These are phyloP conservation scores for Dermatemys mawii DNA, from an alignment of 2,113 vertebrate species.

Conservation along the genomic window DNA sequence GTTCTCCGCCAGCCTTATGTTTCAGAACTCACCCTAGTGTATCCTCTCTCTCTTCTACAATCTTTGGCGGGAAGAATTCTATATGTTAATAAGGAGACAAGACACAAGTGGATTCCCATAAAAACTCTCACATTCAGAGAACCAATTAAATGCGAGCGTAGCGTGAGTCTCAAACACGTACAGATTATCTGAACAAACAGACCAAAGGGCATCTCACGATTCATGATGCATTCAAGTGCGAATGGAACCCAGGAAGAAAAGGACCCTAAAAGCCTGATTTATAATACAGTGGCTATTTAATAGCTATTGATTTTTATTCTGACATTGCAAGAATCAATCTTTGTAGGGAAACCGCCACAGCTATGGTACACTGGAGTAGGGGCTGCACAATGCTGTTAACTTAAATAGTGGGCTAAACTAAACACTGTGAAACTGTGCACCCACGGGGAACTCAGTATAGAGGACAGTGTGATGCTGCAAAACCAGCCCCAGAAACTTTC, in stretches of 20 bases:
- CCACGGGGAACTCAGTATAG: not conserved
- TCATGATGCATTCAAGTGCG: not conserved
- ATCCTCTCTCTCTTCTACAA: not conserved
- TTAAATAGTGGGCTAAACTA: not conserved
- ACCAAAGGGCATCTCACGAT: accelerated
- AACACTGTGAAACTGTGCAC: not conserved
- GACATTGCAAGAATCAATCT: not conserved
- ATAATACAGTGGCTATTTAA: not conserved
- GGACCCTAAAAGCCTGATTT: not conserved
- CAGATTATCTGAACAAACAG: not conserved
- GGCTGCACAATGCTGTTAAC: not conserved
- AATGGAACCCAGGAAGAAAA: not conserved
- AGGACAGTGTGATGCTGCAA: not conserved
- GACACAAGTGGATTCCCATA: not conserved
- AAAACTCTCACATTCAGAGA: not conserved
- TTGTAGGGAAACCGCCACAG: not conserved
- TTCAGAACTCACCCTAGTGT: not conserved
- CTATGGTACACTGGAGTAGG: not conserved
- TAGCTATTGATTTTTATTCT: not conserved
- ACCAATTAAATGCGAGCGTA: not conserved
- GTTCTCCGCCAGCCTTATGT: not conserved
- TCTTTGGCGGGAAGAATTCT: not conserved
- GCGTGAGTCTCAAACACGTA: not conserved
- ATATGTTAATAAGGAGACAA: not conserved
- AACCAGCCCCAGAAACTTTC: not conserved